A percentile compares a stretch with the other conserved stretches of the same genome.
These are phyloP conservation scores for Crocuta crocuta DNA, from an alignment of 2,113 vertebrate species.

Conservation along the genomic window DNA sequence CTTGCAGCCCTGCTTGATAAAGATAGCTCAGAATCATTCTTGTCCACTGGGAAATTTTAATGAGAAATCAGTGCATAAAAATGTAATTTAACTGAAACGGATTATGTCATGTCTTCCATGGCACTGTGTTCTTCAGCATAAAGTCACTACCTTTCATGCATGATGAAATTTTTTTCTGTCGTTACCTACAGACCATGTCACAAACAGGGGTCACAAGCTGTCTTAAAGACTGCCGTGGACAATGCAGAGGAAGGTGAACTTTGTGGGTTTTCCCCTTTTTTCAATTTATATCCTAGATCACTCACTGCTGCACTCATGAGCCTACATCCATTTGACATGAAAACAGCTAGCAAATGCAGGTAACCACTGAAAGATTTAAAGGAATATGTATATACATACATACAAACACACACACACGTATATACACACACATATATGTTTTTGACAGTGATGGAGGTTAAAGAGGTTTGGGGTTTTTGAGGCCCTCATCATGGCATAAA, in stretches of 20 bases:
- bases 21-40: constrained; percentile 34
- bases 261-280: background rate
- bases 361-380: background rate
- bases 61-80: background rate
- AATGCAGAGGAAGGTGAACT: background rate
- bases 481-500: background rate
- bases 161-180: background rate
- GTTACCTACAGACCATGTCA: background rate
- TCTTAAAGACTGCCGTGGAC: background rate
- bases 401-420: too few relatives aligned
- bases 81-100: constrained; percentile 48
- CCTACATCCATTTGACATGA: background rate
- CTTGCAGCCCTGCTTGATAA: constrained; percentile 30
- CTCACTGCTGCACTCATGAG: background rate
- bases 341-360: background rate
- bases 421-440: background rate
- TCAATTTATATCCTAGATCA: background rate
- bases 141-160: background rate
- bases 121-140: background rate
- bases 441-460: background rate
- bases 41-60: background rate
- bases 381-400: too few relatives aligned
- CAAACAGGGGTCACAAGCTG: background rate
- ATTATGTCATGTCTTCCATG: background rate
- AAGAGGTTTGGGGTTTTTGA: background rate